phyloP scores from a whole-genome alignment of 2,113 vertebrate species.

The Arvicanthis niloticus region DNA sequence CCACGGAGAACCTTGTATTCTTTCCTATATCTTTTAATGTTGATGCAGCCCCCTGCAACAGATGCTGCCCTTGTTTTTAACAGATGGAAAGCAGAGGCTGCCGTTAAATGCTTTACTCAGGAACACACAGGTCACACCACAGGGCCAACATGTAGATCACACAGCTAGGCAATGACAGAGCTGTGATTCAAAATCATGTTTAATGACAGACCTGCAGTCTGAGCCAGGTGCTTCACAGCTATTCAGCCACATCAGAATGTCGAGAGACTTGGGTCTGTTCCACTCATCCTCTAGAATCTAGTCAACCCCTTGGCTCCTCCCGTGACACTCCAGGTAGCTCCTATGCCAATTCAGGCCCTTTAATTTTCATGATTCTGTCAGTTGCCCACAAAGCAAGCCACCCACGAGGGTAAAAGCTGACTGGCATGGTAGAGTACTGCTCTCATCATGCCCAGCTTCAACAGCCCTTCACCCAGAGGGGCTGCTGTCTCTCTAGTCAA shows the following conservation, averaged over 20 bases:
- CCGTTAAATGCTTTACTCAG: not conserved
- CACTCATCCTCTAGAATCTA: not conserved
- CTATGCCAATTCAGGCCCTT: not conserved
- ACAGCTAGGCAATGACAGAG: not conserved
- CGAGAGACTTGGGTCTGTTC: not conserved
- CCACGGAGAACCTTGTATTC: too few relatives aligned
- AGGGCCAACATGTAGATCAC: not conserved
- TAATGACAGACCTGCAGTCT: not conserved
- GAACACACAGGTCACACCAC: not conserved
- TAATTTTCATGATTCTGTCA: not conserved
- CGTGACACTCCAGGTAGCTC: not conserved
- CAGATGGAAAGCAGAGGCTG: not conserved
- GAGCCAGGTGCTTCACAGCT: not conserved
- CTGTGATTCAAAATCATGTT: conserved; percentile 34
- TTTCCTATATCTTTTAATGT: not conserved
- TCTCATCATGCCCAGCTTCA: not conserved
- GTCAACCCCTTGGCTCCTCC: not conserved
- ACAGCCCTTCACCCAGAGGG: not conserved
- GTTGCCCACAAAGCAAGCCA: not conserved
- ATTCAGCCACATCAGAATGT: not conserved
- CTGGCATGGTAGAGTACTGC: not conserved
- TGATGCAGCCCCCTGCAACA: not conserved
- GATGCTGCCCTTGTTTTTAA: not conserved
- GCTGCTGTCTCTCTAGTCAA: not conserved
- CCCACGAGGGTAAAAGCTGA: not conserved